Percentiles rank a stretch among this genome's conserved stretches.
phyloP scores from a whole-genome alignment of 2,888 invertebrate genomes.

The Ornithoptera alexandrae region DNA sequence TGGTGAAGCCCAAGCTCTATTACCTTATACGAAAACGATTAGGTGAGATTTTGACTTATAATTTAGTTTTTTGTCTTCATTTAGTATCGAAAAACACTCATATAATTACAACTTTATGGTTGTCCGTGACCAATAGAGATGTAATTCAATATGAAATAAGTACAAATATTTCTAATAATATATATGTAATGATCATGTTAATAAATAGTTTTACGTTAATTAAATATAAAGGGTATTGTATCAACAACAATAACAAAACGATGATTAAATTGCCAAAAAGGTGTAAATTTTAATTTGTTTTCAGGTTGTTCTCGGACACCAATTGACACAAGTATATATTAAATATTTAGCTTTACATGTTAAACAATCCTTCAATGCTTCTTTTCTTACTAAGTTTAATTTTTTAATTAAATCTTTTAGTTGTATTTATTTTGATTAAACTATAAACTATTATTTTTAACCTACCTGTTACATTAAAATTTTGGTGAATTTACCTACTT shows the following conservation, averaged over 20 bases:
- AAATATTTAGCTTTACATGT: conserved; percentile 36
- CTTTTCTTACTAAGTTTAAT: not conserved
- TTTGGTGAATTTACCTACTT: conserved; percentile 8
- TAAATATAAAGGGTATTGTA: too few species aligned
- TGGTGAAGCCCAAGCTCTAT: conserved; percentile 84
- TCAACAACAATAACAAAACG: too few species aligned
- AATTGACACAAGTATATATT: conserved; percentile 72
- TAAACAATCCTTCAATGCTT: conserved; percentile 37
- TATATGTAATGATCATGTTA: too few species aligned
- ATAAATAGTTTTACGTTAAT: too few species aligned
- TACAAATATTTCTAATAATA: too few species aligned
- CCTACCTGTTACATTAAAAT: conserved; percentile 10
- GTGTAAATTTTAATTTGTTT: conserved; percentile 44
- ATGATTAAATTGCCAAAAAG: not conserved
- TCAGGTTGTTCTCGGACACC: conserved; percentile 72
- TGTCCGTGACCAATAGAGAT: too few species aligned
- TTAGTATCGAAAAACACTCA: not conserved
- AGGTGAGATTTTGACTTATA: conserved; percentile 57
- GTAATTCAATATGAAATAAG: too few species aligned
- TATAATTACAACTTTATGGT: too few species aligned
- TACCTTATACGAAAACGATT: conserved; percentile 78
- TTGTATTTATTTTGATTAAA: not conserved
- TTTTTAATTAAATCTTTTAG: not conserved
- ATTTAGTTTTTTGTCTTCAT: not conserved
- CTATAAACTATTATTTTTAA: conserved; percentile 10